Percentiles rank a stretch among this genome's conserved stretches.
Conservation (phyloP, 92 coral and sea anemone genomes). For the Phenganax subtilis region DNA sequence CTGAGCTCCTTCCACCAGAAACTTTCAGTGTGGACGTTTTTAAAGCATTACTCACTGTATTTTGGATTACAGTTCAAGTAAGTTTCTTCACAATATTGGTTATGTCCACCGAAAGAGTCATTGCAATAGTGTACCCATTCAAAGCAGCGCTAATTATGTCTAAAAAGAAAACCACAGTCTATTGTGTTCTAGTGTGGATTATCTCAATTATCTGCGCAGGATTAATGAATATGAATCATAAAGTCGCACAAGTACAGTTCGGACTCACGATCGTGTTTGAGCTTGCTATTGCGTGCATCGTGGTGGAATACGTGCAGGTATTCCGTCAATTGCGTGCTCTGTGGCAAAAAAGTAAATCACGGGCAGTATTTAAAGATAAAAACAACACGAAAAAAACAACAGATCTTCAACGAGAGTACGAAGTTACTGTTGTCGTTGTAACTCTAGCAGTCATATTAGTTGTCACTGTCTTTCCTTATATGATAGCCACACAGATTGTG, state of each 20-base stretch:
- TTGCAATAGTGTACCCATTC: conserved; percentile 36
- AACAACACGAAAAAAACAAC: not conserved
- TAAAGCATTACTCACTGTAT: not conserved
- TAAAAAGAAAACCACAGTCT: conserved; percentile 28
- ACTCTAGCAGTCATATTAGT: conserved; percentile 29
- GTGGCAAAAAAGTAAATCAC: conserved; percentile 22
- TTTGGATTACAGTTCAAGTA: conserved; percentile 30
- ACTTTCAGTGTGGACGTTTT: not conserved
- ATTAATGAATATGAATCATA: not conserved
- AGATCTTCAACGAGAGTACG: conserved; percentile 30
- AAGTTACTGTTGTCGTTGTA: conserved; percentile 25
- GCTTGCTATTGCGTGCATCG: conserved; percentile 14
- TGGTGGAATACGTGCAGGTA: conserved; percentile 22
- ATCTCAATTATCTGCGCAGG: conserved; percentile 18
- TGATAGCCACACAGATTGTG: conserved; percentile 8
- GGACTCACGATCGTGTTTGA: conserved; percentile 23
- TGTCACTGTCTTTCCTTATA: conserved; percentile 30
- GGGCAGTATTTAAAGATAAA: conserved; percentile 23
- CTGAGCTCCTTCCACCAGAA: not conserved
- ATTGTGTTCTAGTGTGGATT: conserved; percentile 33
- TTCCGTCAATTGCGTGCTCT: conserved; percentile 35
- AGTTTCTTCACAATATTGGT: conserved; percentile 33
- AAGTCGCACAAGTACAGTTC: not conserved
- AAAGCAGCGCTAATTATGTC: conserved; percentile 31
- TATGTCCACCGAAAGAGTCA: conserved; percentile 26